These are phyloP conservation scores for Sitta carolinensis DNA, from an alignment of 2,797 vertebrate genomes.

Conservation along the genomic window DNA sequence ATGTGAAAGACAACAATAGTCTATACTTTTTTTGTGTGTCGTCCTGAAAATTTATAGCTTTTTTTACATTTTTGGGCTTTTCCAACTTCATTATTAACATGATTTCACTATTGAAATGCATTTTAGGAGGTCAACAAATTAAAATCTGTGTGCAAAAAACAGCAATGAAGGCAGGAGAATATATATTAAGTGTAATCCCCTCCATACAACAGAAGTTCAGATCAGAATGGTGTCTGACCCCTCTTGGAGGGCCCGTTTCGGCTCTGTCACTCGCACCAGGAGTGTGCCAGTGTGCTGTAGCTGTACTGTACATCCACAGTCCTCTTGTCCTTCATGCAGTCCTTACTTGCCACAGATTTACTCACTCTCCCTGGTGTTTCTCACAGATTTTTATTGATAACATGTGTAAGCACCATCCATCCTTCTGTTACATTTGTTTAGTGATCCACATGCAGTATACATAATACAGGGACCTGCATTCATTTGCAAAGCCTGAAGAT, in stretches of 20 bases:
- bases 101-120: conserved; percentile 20
- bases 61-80: neutral
- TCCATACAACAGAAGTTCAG: neutral
- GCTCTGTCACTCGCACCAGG: neutral
- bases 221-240: neutral
- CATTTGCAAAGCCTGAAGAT: conserved; percentile 28
- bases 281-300: neutral
- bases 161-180: neutral
- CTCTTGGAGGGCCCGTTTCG: neutral
- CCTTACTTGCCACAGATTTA: neutral
- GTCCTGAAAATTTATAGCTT: neutral
- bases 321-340: neutral
- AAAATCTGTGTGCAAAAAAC: conserved; percentile 1
- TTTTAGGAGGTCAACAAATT: neutral
- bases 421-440: neutral
- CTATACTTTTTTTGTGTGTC: conserved; percentile 12
- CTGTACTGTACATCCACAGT: neutral
- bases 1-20: conserved; percentile 22
- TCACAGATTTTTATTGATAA: neutral
- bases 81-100: neutral
- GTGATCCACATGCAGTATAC: neutral
- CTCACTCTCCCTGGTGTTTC: neutral
- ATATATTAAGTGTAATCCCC: neutral
- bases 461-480: neutral
- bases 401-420: neutral